These are phyloP conservation scores for Pachycephus smyrnensis DNA, from an alignment of 2,888 invertebrate species.

Conservation along the genomic window DNA sequence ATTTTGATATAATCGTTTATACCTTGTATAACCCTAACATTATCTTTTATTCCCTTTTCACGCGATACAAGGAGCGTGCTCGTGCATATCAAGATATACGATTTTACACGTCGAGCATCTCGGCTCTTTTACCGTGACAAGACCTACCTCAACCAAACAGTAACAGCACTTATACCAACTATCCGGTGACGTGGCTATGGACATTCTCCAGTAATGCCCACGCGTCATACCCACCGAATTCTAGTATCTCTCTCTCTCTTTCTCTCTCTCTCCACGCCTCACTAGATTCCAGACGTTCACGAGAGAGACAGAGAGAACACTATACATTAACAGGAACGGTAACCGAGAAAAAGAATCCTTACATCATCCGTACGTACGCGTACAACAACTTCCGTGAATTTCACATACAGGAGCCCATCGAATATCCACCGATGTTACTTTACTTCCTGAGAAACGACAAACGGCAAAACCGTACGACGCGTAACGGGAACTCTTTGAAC, in stretches of 20 bases:
- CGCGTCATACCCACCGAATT: background rate
- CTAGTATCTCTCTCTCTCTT: background rate
- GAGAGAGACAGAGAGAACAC: background rate
- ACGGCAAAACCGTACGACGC: background rate
- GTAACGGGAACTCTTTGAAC: slow-evolving; percentile 3
- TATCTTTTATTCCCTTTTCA: background rate
- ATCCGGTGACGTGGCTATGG: background rate
- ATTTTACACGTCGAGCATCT: background rate
- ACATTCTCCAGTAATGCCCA: background rate
- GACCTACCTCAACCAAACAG: slow-evolving; percentile 6
- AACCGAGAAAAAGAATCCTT: background rate
- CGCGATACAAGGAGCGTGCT: background rate
- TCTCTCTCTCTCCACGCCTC: background rate
- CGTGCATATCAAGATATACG: background rate
- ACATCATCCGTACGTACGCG: background rate
- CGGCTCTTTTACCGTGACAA: background rate
- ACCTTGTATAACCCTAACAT: too few relatives aligned
- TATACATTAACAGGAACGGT: background rate
- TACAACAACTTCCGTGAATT: background rate
- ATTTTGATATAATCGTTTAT: background rate
- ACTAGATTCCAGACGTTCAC: background rate
- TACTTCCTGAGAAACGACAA: background rate
- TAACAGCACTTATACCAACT: background rate
- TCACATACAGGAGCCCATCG: background rate
- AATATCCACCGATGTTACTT: background rate